Percentiles rank a stretch among this genome's conserved stretches.
Evolutionary conservation across 1,140 invertebrate species (phyloP).

Genomic region (Drosophila lini): DNA sequence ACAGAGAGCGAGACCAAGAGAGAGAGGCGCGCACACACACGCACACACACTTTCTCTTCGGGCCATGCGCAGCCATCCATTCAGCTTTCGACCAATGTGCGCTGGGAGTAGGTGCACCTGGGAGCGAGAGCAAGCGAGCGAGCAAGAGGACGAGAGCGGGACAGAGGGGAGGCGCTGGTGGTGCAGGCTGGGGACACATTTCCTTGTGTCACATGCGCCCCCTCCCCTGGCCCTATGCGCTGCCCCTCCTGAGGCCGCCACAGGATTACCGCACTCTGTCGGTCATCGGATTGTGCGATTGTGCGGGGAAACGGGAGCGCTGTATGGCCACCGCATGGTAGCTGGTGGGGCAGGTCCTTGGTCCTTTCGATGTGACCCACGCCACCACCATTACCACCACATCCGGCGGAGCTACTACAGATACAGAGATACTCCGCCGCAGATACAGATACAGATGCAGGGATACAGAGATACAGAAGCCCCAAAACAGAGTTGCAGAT

Average conservation of each 20-base stretch:
- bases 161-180: conserved; percentile 1
- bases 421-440: not conserved
- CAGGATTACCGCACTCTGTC: conserved; percentile 57
- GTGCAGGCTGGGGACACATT: conserved; percentile 62
- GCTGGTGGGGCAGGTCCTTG: conserved; percentile 38
- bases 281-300: conserved; percentile 30
- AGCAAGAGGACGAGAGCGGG: not conserved
- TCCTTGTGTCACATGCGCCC: conserved; percentile 60
- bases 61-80: conserved; percentile 69
- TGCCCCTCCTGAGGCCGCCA: not conserved
- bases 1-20: not conserved
- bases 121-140: not conserved
- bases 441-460: conserved; percentile 9
- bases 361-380: conserved; percentile 26
- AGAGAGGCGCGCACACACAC: conserved; percentile 11
- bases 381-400: not conserved
- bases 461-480: not conserved
- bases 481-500: conserved; percentile 12
- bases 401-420: not conserved
- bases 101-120: conserved; percentile 54
- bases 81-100: conserved; percentile 69
- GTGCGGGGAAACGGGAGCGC: conserved; percentile 63
- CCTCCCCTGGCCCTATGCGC: not conserved
- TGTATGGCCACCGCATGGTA: conserved; percentile 18
- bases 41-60: conserved; percentile 23